phyloP scores from a whole-genome alignment of 2,113 vertebrate species.

The Ciconia maguari region DNA sequence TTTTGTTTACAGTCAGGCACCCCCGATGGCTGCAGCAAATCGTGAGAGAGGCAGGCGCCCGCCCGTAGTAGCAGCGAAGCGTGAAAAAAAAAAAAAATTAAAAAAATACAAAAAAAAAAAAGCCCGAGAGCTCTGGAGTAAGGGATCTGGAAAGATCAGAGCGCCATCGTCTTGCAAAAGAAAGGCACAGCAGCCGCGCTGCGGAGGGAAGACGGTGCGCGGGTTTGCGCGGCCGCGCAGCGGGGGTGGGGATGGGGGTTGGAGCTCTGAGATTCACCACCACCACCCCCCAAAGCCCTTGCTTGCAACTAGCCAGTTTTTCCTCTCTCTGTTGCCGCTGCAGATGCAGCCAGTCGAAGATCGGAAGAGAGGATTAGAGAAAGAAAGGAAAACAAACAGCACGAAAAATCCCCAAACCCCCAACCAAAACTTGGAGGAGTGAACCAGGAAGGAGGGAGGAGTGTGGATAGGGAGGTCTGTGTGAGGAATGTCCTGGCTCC shows the following conservation, averaged over 20 bases:
- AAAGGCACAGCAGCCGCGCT: neutral
- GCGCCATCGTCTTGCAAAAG: constrained; percentile 59
- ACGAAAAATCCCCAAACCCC: neutral
- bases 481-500: neutral
- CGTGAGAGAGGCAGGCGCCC: constrained; percentile 43
- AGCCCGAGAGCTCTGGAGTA: neutral
- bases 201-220: neutral
- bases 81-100: neutral
- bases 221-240: neutral
- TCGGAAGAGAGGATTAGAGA: neutral
- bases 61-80: constrained; percentile 49
- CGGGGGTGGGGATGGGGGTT: neutral
- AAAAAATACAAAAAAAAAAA: neutral
- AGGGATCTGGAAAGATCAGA: neutral
- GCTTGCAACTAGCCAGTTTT: accelerated
- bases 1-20: constrained; percentile 74
- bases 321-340: neutral
- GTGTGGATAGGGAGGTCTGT: neutral
- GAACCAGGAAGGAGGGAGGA: neutral
- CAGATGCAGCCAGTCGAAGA: neutral
- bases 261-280: neutral
- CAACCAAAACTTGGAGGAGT: neutral
- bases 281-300: neutral
- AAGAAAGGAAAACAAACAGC: neutral
- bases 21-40: constrained; percentile 47